phyloP scores from a whole-genome alignment of 2,113 vertebrate genomes.

The Protobothrops flavoviridis region DNA sequence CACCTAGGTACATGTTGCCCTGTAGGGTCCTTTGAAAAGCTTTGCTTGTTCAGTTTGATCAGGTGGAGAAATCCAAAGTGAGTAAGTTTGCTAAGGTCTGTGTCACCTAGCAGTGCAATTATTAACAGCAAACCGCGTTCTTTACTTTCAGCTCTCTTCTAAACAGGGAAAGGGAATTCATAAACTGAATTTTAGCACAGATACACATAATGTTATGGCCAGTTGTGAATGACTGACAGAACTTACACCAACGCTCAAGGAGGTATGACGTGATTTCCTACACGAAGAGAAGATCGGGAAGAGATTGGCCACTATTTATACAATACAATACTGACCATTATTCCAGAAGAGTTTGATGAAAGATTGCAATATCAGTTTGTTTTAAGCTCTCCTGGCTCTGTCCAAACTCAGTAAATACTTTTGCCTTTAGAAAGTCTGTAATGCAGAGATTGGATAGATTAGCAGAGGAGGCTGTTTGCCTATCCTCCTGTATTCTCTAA shows the following conservation, averaged over 20 bases:
- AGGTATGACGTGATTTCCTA: neutral
- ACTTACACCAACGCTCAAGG: neutral
- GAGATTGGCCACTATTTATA: neutral
- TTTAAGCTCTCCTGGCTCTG: slow-evolving; percentile 2
- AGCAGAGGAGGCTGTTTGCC: neutral
- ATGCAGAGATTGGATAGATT: slow-evolving; percentile 13
- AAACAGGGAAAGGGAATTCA: slow-evolving; percentile 4
- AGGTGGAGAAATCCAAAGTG: slow-evolving; percentile 27
- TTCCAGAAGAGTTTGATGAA: slow-evolving; percentile 31
- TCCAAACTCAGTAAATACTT: slow-evolving; percentile 31
- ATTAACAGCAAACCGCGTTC: slow-evolving; percentile 39
- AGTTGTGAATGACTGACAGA: neutral
- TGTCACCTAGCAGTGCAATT: slow-evolving; percentile 40
- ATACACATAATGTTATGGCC: neutral
- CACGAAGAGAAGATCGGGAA: neutral
- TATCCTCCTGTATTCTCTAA: slow-evolving; percentile 25
- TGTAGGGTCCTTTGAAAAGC: slow-evolving; percentile 27
- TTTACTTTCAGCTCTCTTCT: slow-evolving; percentile 26
- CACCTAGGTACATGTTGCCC: slow-evolving; percentile 30
- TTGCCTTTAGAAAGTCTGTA: slow-evolving; percentile 14
- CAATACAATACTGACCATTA: slow-evolving; percentile 21
- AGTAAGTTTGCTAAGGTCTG: slow-evolving; percentile 40
- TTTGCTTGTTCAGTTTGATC: slow-evolving; percentile 37
- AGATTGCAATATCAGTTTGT: slow-evolving; percentile 23
- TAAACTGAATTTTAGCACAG: neutral